Evolutionary conservation across 2,797 vertebrate species (phyloP).

Genomic region (Peromyscus melanophrys): DNA sequence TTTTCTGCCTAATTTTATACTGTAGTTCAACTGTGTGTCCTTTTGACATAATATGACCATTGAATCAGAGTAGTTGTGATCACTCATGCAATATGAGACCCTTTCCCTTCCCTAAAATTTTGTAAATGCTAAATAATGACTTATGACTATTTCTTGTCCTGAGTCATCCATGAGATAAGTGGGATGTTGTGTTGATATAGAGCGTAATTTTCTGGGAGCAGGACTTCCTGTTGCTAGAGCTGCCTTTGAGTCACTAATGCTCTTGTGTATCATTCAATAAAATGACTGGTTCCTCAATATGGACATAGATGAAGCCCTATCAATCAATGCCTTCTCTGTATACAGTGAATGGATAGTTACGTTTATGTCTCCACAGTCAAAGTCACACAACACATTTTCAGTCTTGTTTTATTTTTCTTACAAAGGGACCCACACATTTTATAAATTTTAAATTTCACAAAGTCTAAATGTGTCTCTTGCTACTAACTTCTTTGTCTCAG

Average conservation of each 20-base stretch:
- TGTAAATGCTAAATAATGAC: background rate
- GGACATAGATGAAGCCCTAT: background rate
- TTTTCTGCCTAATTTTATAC: background rate
- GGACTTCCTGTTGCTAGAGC: background rate
- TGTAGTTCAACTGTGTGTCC: background rate
- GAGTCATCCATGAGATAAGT: background rate
- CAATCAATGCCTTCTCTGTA: background rate
- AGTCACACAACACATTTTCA: background rate
- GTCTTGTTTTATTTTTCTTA: constrained; percentile 4
- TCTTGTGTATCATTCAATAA: background rate
- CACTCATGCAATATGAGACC: background rate
- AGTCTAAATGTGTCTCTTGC: background rate
- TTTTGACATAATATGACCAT: background rate
- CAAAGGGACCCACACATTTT: background rate
- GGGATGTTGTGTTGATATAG: background rate
- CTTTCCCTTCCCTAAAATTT: background rate
- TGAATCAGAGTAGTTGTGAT: background rate
- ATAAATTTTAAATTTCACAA: background rate
- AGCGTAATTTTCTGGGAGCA: background rate
- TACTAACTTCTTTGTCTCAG: background rate
- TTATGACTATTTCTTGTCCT: background rate
- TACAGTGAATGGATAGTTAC: background rate
- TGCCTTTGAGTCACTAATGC: background rate
- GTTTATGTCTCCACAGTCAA: background rate
- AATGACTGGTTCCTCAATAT: background rate